These are phyloP conservation scores for Oophaga pumilio DNA, from an alignment of 2,113 vertebrate species.

Conservation along the genomic window DNA sequence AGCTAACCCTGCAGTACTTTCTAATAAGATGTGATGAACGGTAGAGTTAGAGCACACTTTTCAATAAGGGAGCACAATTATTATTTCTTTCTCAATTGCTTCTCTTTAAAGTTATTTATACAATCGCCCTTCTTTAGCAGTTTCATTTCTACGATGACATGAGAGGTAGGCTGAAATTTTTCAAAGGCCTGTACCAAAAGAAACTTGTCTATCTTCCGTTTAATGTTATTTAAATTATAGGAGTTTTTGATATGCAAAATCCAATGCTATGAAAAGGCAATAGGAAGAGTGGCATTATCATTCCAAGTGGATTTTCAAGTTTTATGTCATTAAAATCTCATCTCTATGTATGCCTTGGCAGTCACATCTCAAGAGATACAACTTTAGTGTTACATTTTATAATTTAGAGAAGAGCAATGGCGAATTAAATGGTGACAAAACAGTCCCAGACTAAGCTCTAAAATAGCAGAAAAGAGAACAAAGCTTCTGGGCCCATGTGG, in stretches of 20 bases:
- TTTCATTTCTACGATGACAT: background rate
- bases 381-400: background rate
- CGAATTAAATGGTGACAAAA: background rate
- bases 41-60: background rate
- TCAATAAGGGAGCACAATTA: background rate
- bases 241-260: slow-evolving; percentile 3
- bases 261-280: background rate
- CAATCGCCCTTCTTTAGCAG: background rate
- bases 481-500: background rate
- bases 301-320: background rate
- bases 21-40: background rate
- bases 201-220: background rate
- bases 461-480: background rate
- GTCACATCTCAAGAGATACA: background rate
- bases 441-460: background rate
- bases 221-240: slow-evolving; percentile 7
- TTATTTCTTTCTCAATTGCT: background rate
- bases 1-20: background rate
- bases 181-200: background rate
- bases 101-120: background rate
- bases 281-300: background rate
- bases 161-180: background rate
- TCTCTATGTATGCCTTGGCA: background rate
- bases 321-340: background rate
- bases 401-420: background rate